These are phyloP conservation scores for Sebastes baramenuke DNA, from an alignment of 2,797 vertebrate genomes.

Conservation along the genomic window DNA sequence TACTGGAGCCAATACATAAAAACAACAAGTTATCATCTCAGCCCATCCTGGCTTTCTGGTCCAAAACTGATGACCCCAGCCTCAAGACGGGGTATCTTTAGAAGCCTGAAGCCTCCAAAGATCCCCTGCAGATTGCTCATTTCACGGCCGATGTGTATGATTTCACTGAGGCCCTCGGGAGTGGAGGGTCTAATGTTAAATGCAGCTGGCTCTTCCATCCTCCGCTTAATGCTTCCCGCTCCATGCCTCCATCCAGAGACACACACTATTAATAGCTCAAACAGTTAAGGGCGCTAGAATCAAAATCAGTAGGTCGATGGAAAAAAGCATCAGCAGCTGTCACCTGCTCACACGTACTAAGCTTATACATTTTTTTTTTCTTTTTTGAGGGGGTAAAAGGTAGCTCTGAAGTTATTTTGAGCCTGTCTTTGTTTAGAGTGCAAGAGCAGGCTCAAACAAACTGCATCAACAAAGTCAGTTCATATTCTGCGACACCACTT, in stretches of 20 bases:
- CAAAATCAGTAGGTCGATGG: slow-evolving; percentile 25
- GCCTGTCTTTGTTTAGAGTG: neutral
- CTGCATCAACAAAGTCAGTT: slow-evolving; percentile 1
- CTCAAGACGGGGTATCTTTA: slow-evolving; percentile 16
- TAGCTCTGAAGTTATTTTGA: slow-evolving; percentile 40
- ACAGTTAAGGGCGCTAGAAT: neutral
- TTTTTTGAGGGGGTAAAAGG: neutral
- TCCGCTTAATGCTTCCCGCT: neutral
- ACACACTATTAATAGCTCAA: slow-evolving; percentile 42
- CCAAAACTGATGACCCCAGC: slow-evolving; percentile 33
- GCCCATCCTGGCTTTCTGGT: neutral
- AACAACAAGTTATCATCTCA: neutral
- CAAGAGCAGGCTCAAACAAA: neutral
- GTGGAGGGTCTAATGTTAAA: slow-evolving; percentile 36
- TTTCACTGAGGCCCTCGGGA: slow-evolving; percentile 33
- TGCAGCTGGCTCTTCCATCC: slow-evolving; percentile 32
- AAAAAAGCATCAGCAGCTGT: slow-evolving; percentile 7
- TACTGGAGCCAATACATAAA: slow-evolving; percentile 4
- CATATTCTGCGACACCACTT: neutral
- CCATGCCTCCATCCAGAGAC: slow-evolving; percentile 18
- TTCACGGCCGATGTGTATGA: slow-evolving; percentile 57
- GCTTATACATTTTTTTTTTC: neutral
- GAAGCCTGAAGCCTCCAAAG: slow-evolving; percentile 15
- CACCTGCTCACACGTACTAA: neutral
- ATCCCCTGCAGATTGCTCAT: slow-evolving; percentile 57